Evolutionary conservation across 2,113 vertebrate species (phyloP), one percentile per base, ranked within the genome.

Genomic region (Ancistrus triradiatus): DNA sequence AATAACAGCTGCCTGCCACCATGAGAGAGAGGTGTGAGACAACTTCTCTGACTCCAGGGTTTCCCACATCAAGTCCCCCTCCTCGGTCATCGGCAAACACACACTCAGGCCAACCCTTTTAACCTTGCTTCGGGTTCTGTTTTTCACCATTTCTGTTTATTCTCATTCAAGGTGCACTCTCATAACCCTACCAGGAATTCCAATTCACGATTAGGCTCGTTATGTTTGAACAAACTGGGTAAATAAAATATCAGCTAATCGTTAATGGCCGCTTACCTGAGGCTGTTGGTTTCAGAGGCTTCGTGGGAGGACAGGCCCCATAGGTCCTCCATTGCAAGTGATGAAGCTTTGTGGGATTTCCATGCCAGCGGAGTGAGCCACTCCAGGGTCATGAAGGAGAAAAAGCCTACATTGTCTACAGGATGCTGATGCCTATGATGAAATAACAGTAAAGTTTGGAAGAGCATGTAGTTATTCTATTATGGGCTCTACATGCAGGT

Each of bases 321-420:
- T 43, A 89, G 79, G 13, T 90, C 87, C 33, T 83, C 83, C 13
- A 87, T 71, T 24, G 73, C 75, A 69, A 91, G 71, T 59, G 76
- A 76, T 61, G 87, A 85, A 0, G 55, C 64, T 77, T 69, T 84
- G 80, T 86, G 75, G 70, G 86, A 84, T 66, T 81, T 87, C 69
- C 78, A 67, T 22, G 87, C 88, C 76, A 90, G 76, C 1, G 89
- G 87, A 37, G 87, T 80, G 57, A 91, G 86, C 90, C 90, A 90
- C 42, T 89, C 85, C 22, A 90, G 76, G 13, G 88, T 90, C 88
- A 90, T 89, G 68, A 90, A 90, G 69, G 88, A 91, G 77, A 91
- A 88, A 57, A 90, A 70, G 60, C 90, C 90, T 0, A 87, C 86
- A 25, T 90, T 91, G 78, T 91, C 89, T 48, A 91, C 86, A n/a